Base-by-base conservation (phyloP, 2,888 invertebrate species). In the Cephalotes varians region DNA sequence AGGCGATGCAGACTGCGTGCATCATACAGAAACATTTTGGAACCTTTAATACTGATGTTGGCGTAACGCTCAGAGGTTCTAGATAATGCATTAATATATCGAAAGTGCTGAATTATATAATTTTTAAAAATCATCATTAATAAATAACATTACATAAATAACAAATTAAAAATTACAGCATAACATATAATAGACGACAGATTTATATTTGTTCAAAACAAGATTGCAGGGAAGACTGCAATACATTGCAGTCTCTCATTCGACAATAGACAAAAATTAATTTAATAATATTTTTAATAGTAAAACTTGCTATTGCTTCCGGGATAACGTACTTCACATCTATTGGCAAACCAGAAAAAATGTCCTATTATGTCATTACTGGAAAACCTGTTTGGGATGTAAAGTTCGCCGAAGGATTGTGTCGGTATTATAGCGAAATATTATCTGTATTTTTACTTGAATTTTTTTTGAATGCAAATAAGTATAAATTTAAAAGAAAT, bases 1-100 rank as follows among this genome's bases (percentile, higher is more conserved):
- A 96, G 65, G 96, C 96, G 0, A 95, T 97, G n/a, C 96, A 97
- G 88, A 96, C 96, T 71, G 96, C 96, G 0, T 95, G 97, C 9
- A 95, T 96, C 28, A 96, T 97, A 88, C 97, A 97, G 90, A 96
- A 96, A 92, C 96, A 96, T 85, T 96, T 96, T 90, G 96, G 96
- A 0, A 95, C 95, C 4, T 96, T 95, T 88, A 94, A 95, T 65
- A 96, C 96, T 0, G 97, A 97, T 84, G 95, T 96, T 54, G 96
- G 96, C 1, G 95, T 97, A 3, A 94, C 95, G 4, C 94, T 97
- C 4, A 96, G 95, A 95, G 96, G 96, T 96, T 88, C 15, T 7
- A 15, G 40, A 40, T 65, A n/a, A 21, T 1, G 2, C 15, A 12
- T 28, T 67, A 77, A 28, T 49, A 10, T 9, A 7, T 67, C 2